phyloP scores from a whole-genome alignment of 37 sponge, comb jelly and placozoan genomes.

The Chondrilla cf. caribensis region DNA sequence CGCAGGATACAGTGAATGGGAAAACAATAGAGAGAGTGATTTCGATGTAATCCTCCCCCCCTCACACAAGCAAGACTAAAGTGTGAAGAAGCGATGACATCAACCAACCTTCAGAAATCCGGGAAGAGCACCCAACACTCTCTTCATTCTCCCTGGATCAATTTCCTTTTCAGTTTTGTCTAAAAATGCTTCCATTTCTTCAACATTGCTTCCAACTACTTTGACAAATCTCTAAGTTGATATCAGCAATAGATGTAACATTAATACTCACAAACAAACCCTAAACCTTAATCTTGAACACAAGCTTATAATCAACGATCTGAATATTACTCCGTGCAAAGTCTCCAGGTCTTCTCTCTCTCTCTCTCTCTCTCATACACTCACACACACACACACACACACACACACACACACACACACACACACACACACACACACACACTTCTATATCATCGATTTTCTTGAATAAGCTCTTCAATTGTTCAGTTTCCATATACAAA shows the following conservation, averaged over 20 bases:
- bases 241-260: not conserved
- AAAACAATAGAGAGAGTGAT: too few species aligned
- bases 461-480: slow-evolving; percentile 46
- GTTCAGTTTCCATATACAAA: slow-evolving; percentile 32
- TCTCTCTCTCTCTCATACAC: too few species aligned
- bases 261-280: not conserved
- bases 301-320: not conserved
- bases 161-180: slow-evolving; percentile 54
- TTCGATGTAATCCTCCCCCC: too few species aligned
- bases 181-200: slow-evolving; percentile 50
- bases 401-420: not conserved
- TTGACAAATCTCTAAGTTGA: slow-evolving; percentile 51
- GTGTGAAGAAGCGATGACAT: too few species aligned
- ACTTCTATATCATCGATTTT: slow-evolving; percentile 76
- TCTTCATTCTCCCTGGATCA: slow-evolving; percentile 66
- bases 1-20: too few species aligned
- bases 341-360: not conserved
- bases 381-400: too few species aligned
- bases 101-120: slow-evolving; percentile 1
- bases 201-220: slow-evolving; percentile 44
- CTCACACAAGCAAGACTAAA: too few species aligned
- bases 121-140: slow-evolving; percentile 49
- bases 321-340: not conserved
- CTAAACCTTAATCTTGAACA: too few species aligned
- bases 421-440: not conserved